Evolutionary conservation across 2,113 vertebrate genomes (phyloP).

Genomic region (Ceyx cyanopectus): DNA sequence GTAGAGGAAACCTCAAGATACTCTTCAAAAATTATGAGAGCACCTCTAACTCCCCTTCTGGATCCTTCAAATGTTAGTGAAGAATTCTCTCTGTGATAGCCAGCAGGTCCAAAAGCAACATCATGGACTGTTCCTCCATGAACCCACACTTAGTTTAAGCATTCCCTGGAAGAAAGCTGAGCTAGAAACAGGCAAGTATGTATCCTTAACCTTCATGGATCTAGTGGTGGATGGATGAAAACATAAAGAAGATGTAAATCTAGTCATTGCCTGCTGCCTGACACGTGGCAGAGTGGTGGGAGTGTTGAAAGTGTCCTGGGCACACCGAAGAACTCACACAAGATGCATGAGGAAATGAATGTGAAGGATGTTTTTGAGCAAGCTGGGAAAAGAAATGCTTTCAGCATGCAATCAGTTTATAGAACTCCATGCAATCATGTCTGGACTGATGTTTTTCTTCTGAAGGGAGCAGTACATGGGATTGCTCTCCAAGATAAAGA

Average conservation of each 20-base stretch:
- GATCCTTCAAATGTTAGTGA: background rate
- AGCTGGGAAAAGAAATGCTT: background rate
- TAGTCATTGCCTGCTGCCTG: background rate
- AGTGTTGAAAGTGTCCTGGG: background rate
- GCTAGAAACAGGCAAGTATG: background rate
- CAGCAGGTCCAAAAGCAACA: background rate
- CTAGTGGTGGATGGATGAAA: background rate
- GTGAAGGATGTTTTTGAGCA: background rate
- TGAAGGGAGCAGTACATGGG: background rate
- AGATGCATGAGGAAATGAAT: background rate
- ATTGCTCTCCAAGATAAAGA: background rate
- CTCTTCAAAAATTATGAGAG: background rate
- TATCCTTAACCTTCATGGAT: background rate
- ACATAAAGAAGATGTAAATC: background rate
- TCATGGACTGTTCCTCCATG: background rate
- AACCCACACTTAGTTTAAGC: background rate
- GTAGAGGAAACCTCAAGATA: background rate
- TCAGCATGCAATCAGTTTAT: background rate
- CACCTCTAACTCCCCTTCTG: background rate
- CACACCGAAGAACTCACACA: background rate
- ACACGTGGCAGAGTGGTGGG: rapidly evolving
- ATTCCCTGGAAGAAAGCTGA: background rate
- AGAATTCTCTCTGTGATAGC: background rate
- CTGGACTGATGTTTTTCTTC: background rate
- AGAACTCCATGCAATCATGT: background rate